A percentile compares a stretch with the other conserved stretches of the same genome.
Evolutionary conservation across 2,113 vertebrate genomes (phyloP).

Genomic region (Sylvia atricapilla): DNA sequence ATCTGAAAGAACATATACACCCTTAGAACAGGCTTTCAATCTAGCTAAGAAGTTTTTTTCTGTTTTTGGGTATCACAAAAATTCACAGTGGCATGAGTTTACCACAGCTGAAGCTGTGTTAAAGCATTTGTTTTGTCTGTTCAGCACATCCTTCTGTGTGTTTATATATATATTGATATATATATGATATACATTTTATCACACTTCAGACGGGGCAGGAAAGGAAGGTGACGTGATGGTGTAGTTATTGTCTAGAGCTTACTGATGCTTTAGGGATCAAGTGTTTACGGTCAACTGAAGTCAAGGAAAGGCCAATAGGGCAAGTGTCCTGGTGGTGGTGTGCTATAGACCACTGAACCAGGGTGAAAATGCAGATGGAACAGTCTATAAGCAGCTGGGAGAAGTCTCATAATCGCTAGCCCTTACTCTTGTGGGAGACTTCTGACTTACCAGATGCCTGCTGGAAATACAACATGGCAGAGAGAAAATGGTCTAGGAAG

Average conservation of each 20-base stretch:
- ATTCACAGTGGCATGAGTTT: background rate
- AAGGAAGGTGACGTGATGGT: background rate
- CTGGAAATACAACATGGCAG: background rate
- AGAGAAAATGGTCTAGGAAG: background rate
- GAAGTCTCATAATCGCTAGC: background rate
- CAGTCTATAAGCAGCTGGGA: background rate
- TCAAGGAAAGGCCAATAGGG: background rate
- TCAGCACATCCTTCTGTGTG: background rate
- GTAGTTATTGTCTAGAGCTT: background rate
- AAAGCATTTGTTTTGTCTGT: background rate
- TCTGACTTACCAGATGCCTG: background rate
- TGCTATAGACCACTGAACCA: background rate
- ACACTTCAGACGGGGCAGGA: background rate
- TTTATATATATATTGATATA: background rate
- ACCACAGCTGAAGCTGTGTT: background rate
- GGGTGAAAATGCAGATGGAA: background rate
- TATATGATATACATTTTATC: background rate
- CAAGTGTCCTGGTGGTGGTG: background rate
- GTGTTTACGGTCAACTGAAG: background rate
- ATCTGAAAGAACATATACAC: background rate
- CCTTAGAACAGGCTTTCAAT: background rate
- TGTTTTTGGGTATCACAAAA: background rate
- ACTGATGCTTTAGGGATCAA: background rate
- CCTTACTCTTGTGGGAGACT: background rate
- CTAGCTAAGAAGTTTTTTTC: background rate